Conservation (phyloP, 2,113 vertebrate species). For the Daboia siamensis region DNA sequence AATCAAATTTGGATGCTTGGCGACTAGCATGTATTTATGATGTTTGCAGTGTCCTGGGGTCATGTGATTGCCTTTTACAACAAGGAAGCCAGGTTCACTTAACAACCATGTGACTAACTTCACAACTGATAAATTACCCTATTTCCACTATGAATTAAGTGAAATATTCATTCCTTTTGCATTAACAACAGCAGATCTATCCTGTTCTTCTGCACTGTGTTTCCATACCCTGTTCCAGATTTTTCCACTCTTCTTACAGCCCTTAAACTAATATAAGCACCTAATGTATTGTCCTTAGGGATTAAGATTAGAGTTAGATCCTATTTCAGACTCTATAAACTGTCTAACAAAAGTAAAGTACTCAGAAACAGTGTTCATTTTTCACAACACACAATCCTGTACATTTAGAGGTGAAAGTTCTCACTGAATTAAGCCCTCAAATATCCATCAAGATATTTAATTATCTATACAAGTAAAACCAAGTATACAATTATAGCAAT, state of each 20-base stretch:
- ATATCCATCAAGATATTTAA: not conserved
- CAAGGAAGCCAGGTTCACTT: not conserved
- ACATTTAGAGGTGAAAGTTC: not conserved
- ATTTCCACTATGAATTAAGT: not conserved
- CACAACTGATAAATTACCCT: not conserved
- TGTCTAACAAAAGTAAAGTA: not conserved
- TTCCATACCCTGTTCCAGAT: not conserved
- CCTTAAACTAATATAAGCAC: not conserved
- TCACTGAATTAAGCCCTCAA: not conserved
- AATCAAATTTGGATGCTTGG: not conserved
- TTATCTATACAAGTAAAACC: not conserved
- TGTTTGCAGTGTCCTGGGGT: not conserved
- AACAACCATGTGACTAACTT: not conserved
- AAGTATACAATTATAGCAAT: not conserved
- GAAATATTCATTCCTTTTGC: not conserved
- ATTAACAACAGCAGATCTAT: not conserved
- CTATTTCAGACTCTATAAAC: not conserved
- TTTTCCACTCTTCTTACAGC: no score
- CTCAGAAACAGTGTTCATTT: not conserved
- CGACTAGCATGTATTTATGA: not conserved
- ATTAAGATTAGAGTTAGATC: not conserved
- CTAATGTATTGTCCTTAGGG: not conserved
- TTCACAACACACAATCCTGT: not conserved
- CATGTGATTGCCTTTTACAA: not conserved
- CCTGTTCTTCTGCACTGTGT: not conserved